Evolutionary conservation across 2,888 invertebrate genomes (phyloP), one percentile per base, ranked within the genome.

Genomic region (Synanthedon vespiformis): DNA sequence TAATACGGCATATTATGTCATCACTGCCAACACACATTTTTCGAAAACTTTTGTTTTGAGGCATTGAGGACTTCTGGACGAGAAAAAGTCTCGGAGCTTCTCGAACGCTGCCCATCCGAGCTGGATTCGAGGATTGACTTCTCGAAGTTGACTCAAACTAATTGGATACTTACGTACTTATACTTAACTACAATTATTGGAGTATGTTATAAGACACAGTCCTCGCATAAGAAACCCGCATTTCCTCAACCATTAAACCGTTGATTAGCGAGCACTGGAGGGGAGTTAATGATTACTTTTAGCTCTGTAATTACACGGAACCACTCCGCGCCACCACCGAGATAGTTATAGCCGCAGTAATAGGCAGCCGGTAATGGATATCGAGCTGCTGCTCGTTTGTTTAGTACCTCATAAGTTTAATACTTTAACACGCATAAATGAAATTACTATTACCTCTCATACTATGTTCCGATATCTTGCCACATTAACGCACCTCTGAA

Each of bases 201-300:
- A 34, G 34, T 34, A 34, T 34, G 34, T 34, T 34, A 34, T 34
- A 34, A 34, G 34, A 34, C 34, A 44, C 8, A 44, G 8, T n/a
- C 13, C 44, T 44, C 44, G 13, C n/a, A 44, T 44, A 44, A 48
- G 48, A 48, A 47, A 54, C 63, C 65, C 65, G 67, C 64, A 69
- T 68, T 64, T 63, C 66, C 67, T 64, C 67, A 57, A 61, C 71
- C 74, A 72, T 77, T 72, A 77, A 59, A 68, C 64, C 66, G 70
- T 78, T 80, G 77, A 80, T 81, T 80, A 80, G 76, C 60, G 67
- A 67, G 66, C 72, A 70, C 74, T 70, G 27, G 65, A 67, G 68
- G 57, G 67, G 61, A 64, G 72, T 80, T 80, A 76, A 80, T 75
- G 78, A 74, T 75, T 71, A 72, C 77, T 77, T 70, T 70, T 70